phyloP scores from a whole-genome alignment of 2,888 invertebrate genomes.

The Apocheima hispidaria region DNA sequence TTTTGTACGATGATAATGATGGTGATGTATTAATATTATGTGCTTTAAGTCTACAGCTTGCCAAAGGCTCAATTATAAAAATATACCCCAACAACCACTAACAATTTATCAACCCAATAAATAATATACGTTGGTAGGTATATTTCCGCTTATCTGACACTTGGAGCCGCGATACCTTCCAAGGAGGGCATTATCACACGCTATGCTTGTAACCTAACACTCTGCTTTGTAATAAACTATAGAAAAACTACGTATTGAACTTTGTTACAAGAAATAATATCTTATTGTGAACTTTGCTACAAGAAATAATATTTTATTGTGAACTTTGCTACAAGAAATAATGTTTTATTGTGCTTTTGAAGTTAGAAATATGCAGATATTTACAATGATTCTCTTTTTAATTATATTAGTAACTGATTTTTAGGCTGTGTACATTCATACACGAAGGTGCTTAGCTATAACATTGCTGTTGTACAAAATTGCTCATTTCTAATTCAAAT shows the following conservation, averaged over 20 bases:
- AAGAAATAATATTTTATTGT: neutral
- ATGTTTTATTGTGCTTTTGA: neutral
- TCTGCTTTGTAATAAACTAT: neutral
- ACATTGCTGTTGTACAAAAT: too few species aligned
- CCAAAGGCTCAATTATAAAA: too few species aligned
- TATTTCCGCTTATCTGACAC: slow-evolving; percentile 50
- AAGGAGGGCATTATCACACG: slow-evolving; percentile 32
- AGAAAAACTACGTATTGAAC: neutral
- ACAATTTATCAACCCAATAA: slow-evolving; percentile 33
- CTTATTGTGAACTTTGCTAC: neutral
- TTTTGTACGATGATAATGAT: too few species aligned
- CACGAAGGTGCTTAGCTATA: too few species aligned
- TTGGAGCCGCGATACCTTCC: slow-evolving; percentile 28
- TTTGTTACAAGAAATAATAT: neutral
- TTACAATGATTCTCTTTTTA: too few species aligned
- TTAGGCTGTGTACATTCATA: too few species aligned
- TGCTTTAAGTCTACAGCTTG: too few species aligned
- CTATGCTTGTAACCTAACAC: slow-evolving; percentile 44
- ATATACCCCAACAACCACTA: neutral
- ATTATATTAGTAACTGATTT: too few species aligned
- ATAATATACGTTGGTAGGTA: slow-evolving; percentile 52
- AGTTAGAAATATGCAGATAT: too few species aligned
- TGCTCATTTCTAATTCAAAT: too few species aligned
- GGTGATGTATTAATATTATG: too few species aligned
- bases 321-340: neutral